Evolutionary conservation across 2,888 invertebrate species (phyloP), one percentile per base, ranked within the genome.

Genomic region (Trissolcus brochymenae): DNA sequence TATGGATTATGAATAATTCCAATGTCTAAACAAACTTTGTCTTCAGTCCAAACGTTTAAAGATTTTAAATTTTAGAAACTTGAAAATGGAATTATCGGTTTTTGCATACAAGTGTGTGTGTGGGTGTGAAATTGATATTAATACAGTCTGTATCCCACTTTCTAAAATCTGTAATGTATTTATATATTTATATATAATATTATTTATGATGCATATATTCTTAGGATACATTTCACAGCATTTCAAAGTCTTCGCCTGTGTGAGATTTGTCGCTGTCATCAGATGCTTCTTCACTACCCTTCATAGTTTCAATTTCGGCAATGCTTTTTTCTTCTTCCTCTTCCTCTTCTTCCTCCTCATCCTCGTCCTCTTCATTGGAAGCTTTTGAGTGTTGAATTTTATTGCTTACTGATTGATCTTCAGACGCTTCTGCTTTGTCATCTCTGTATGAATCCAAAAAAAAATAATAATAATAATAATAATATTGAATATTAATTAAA

Each of bases 161-260:
- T 54, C 43, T 54, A 19, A 17, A 51, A 51, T 51, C 17, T 19
- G 4, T 60, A 25, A 6, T n/a, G n/a, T n/a, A n/a, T n/a, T n/a
- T n/a, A n/a, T n/a, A n/a, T n/a, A n/a, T n/a, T n/a, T n/a, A n/a
- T 61, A 40, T 60, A 60, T 67, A 35, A 35, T 35, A 35, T 11
- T 35, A 35, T 19, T 68, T 51, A 25, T 43, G 19, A 50, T 65
- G 13, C 41, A 60, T n/a, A 60, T n/a, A 40, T 9, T 56, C n/a
- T 61, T 60, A 66, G 55, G 25, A 71, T 50, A 40, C 61, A 14
- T 71, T 35, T 82, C 78, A 95, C 61, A 96, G 94, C 87, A 96
- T 95, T 90, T 96, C 96, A 89, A 96, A 96, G 91, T 96, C 96
- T 83, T 94, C 93, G 81, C 95, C 96, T 0, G 95, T 95, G 80